Conservation (phyloP, 2,888 invertebrate species). For the Temnothorax unifasciatus region DNA sequence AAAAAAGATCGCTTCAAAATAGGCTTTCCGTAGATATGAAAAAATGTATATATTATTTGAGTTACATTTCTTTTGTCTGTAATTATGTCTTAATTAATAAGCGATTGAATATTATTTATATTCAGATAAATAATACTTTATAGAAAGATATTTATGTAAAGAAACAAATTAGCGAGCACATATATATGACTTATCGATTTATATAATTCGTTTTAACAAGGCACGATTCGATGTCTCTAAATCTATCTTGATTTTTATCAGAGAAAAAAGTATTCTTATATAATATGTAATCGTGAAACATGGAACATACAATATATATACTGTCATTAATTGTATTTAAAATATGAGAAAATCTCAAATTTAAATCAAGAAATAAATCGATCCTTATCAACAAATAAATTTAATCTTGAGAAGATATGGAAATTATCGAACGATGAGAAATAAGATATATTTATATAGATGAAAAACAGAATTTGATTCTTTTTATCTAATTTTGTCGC, state of each 20-base stretch:
- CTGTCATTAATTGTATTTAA: background rate
- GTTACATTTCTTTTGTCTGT: background rate
- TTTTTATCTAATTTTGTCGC: background rate
- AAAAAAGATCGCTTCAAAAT: background rate
- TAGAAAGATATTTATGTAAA: background rate
- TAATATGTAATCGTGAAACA: background rate
- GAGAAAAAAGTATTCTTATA: background rate
- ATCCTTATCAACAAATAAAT: constrained; percentile 2
- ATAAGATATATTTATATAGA: background rate
- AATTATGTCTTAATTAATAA: constrained; percentile 11
- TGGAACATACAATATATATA: background rate
- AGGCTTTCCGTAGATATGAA: background rate
- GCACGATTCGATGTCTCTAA: background rate
- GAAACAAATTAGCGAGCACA: background rate
- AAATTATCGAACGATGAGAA: constrained; percentile 11
- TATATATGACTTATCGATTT: background rate
- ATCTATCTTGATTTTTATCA: background rate
- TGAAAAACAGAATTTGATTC: background rate
- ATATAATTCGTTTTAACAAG: constrained; percentile 6
- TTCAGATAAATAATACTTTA: background rate
- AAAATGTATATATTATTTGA: background rate
- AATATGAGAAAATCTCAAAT: background rate
- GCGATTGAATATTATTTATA: constrained; percentile 7
- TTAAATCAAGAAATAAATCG: background rate
- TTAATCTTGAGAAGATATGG: background rate